phyloP scores from a whole-genome alignment of 2,113 vertebrate species.

The Salvelinus sp. region DNA sequence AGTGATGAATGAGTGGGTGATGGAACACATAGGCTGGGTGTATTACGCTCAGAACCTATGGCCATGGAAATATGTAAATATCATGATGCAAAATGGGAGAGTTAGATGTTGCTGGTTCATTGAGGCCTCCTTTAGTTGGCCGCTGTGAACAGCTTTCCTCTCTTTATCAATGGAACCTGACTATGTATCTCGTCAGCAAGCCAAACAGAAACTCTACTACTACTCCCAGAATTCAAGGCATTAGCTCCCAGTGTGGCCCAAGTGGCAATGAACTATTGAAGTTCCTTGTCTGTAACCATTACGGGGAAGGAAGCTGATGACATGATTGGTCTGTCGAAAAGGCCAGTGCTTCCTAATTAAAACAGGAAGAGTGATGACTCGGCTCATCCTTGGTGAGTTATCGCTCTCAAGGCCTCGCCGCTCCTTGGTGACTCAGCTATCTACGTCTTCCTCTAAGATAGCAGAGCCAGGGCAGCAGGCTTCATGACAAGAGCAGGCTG shows the following conservation, averaged over 20 bases:
- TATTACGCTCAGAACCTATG: conserved; percentile 55
- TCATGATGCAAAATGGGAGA: conserved; percentile 55
- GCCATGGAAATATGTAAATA: conserved; percentile 59
- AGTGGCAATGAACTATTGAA: conserved; percentile 12
- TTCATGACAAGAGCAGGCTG: conserved; percentile 46
- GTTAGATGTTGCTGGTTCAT: conserved; percentile 20
- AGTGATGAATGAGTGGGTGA: conserved; percentile 68
- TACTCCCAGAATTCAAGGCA: conserved; percentile 38
- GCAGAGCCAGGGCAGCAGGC: conserved; percentile 29
- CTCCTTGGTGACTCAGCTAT: conserved; percentile 63
- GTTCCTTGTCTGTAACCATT: conserved; percentile 37
- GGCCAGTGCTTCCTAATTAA: conserved; percentile 59
- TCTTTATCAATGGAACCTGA: conserved; percentile 39
- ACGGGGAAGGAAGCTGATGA: conserved; percentile 55
- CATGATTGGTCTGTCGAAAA: conserved; percentile 49
- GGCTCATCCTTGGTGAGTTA: conserved; percentile 57
- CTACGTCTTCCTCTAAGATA: conserved; percentile 61
- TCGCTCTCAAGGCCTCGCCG: conserved; percentile 38
- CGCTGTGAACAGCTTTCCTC: conserved; percentile 52
- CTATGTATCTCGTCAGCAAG: conserved; percentile 35
- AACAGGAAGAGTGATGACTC: conserved; percentile 60
- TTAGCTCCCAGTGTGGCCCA: conserved; percentile 19
- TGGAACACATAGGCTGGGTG: conserved; percentile 63
- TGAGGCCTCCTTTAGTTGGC: conserved; percentile 48
- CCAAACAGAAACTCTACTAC: conserved; percentile 16